Percentiles rank a stretch among this genome's conserved stretches.
Conservation (phyloP, 2,113 vertebrate genomes). For the Tautogolabrus adspersus region DNA sequence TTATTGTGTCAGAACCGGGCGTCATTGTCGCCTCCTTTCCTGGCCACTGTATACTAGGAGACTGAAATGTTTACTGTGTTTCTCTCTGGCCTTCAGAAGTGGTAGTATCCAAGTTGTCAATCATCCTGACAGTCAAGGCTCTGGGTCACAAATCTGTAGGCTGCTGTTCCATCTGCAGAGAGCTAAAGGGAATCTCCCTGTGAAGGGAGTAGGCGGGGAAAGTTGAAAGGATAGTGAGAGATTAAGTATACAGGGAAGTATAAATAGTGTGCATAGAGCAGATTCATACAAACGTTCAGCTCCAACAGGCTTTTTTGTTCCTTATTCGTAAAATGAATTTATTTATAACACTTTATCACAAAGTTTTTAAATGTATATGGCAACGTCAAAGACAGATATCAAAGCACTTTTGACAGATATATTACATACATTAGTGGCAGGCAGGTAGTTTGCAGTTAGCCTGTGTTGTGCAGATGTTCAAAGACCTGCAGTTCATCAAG, state of each 20-base stretch:
- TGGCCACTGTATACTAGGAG: slow-evolving; percentile 26
- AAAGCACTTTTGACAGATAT: neutral
- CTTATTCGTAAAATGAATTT: neutral
- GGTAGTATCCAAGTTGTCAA: slow-evolving; percentile 56
- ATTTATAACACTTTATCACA: neutral
- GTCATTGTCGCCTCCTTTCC: slow-evolving; percentile 55
- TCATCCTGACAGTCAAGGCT: slow-evolving; percentile 38
- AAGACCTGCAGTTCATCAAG: too few relatives aligned
- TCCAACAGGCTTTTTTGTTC: neutral
- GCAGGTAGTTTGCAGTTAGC: neutral
- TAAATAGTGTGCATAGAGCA: slow-evolving; percentile 22
- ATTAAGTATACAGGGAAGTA: slow-evolving; percentile 19
- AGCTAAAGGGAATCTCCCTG: neutral
- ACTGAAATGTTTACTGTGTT: slow-evolving; percentile 61
- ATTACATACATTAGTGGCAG: neutral
- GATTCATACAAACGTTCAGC: slow-evolving; percentile 9
- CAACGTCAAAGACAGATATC: neutral
- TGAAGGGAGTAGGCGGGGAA: slow-evolving; percentile 1
- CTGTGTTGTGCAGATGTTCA: neutral
- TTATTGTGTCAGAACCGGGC: slow-evolving; percentile 76
- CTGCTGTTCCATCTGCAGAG: neutral
- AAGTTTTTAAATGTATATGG: neutral
- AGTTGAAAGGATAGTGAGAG: slow-evolving; percentile 11
- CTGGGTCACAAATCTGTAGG: neutral
- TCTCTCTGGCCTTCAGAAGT: slow-evolving; percentile 84